A percentile compares a stretch with the other conserved stretches of the same genome.
Evolutionary conservation across 1,140 invertebrate genomes (phyloP).

Genomic region (Ceratina calcarata): DNA sequence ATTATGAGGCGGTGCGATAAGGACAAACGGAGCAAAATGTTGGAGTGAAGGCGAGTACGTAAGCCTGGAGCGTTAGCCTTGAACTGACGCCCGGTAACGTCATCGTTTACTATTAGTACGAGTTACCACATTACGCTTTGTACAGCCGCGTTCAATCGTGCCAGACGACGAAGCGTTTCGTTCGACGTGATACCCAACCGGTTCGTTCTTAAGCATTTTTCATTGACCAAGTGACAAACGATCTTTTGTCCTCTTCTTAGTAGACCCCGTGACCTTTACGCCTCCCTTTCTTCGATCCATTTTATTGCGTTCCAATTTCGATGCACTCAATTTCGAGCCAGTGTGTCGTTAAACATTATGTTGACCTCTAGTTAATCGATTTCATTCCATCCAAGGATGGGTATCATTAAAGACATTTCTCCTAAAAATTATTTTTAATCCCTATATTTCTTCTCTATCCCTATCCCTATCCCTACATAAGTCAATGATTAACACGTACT

Average conservation of each 20-base stretch:
- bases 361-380: neutral
- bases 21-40: conserved; percentile 8
- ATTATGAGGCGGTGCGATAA: neutral
- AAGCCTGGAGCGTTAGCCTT: conserved; percentile 55
- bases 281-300: neutral
- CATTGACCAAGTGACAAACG: neutral
- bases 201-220: neutral
- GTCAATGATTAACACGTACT: no score
- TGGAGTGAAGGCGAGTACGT: conserved; percentile 14
- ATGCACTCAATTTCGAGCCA: no score
- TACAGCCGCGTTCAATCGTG: conserved; percentile 18
- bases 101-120: conserved; percentile 61
- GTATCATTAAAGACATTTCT: neutral
- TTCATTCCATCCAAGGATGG: neutral
- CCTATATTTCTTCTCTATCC: neutral
- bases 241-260: neutral
- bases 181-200: neutral
- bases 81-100: conserved; percentile 61
- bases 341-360: neutral
- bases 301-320: neutral
- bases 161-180: neutral
- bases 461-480: neutral
- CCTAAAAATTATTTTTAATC: neutral
- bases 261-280: neutral
- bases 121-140: conserved; percentile 54